Conservation (phyloP, 2,797 vertebrate species). For the Sebastes dallii region DNA sequence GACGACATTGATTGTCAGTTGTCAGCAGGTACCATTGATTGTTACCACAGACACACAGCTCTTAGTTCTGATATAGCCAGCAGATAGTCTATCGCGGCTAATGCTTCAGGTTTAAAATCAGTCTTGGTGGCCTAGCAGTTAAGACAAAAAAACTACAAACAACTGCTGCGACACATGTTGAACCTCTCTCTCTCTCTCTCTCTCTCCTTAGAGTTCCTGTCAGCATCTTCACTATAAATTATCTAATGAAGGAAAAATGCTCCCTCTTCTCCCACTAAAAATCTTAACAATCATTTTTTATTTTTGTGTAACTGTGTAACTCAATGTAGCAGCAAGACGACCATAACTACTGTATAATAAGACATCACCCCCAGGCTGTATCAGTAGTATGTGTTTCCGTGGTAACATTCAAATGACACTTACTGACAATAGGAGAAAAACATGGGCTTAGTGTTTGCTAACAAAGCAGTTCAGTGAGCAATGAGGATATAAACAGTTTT, state of each 20-base stretch:
- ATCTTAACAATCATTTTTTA: background rate
- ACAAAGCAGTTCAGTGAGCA: background rate
- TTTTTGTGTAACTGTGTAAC: background rate
- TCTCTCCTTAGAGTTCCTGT: background rate
- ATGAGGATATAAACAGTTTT: background rate
- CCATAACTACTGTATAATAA: background rate
- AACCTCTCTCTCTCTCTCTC: background rate
- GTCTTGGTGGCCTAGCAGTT: background rate
- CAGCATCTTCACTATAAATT: background rate
- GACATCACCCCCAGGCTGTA: background rate
- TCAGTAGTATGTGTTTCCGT: background rate
- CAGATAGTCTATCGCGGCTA: background rate
- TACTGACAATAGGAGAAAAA: background rate
- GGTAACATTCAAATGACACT: background rate
- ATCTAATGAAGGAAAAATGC: background rate
- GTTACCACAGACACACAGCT: conserved; percentile 22
- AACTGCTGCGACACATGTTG: background rate
- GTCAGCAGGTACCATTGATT: conserved; percentile 40
- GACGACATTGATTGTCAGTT: conserved; percentile 28
- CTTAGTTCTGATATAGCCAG: conserved; percentile 3
- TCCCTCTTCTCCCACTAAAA: background rate
- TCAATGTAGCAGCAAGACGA: background rate
- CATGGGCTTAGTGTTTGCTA: background rate
- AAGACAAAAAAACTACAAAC: background rate
- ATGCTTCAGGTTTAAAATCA: background rate